These are phyloP conservation scores for Leptinotarsa peninsularis DNA, from an alignment of 2,888 invertebrate genomes.

Conservation along the genomic window DNA sequence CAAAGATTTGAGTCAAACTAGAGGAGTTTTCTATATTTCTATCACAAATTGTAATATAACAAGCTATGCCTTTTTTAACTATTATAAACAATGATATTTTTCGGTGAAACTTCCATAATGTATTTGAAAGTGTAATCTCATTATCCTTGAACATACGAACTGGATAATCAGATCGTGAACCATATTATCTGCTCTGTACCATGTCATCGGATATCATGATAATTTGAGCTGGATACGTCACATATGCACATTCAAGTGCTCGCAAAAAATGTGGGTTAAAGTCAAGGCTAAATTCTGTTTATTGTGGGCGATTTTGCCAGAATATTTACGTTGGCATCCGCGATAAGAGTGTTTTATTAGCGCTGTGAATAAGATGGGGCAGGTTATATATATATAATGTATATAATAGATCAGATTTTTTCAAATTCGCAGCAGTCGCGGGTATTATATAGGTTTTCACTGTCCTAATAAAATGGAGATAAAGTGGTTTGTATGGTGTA, in stretches of 20 bases:
- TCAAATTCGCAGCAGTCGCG: background rate
- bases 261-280: constrained; percentile 26
- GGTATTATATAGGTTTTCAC: background rate
- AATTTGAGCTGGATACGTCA: constrained; percentile 15
- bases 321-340: constrained; percentile 25
- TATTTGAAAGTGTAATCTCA: background rate
- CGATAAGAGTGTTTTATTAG: constrained; percentile 15
- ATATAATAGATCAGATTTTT: background rate
- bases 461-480: background rate
- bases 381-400: background rate
- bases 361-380: background rate
- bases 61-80: too few relatives aligned
- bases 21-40: too few relatives aligned
- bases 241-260: constrained; percentile 17
- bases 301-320: constrained; percentile 24
- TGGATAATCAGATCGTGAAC: constrained; percentile 4
- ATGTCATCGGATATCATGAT: constrained; percentile 13
- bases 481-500: background rate
- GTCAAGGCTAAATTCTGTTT: constrained; percentile 21
- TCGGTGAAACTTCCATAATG: background rate
- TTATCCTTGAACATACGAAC: background rate
- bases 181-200: background rate
- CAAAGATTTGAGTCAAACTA: too few relatives aligned
- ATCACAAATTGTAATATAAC: too few relatives aligned
- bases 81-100: background rate